Conservation (phyloP, 1,140 invertebrate species). For the Cotesia glomerata region DNA sequence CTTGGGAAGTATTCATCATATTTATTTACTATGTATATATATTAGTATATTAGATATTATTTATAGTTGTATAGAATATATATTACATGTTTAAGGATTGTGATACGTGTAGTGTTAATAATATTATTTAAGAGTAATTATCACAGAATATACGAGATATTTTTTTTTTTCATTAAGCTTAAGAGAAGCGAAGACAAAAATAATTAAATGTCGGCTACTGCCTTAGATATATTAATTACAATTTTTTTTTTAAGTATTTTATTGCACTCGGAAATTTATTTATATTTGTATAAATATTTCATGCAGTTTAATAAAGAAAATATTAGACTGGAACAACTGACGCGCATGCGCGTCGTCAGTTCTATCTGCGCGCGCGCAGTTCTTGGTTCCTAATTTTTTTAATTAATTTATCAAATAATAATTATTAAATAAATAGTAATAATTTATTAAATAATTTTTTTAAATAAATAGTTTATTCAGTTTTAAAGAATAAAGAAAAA, state of each 20-base stretch:
- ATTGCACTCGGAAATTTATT: too few species aligned
- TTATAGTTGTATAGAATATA: not conserved
- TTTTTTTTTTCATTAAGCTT: slow-evolving; percentile 51
- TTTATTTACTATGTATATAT: slow-evolving; percentile 5
- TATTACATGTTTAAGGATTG: slow-evolving; percentile 30
- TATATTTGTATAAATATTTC: too few species aligned
- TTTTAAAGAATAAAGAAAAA: too few species aligned
- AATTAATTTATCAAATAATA: too few species aligned
- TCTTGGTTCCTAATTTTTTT: too few species aligned
- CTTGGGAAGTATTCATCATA: not conserved
- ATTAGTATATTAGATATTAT: slow-evolving; percentile 18
- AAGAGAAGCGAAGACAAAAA: slow-evolving; percentile 49
- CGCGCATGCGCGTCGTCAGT: too few species aligned
- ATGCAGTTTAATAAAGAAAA: too few species aligned
- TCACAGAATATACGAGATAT: slow-evolving; percentile 63
- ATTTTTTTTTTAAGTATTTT: slow-evolving; percentile 35
- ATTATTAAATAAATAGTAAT: too few species aligned
- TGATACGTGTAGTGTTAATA: slow-evolving; percentile 33
- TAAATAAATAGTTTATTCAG: too few species aligned
- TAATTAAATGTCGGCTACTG: not conserved
- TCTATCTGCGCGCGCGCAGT: too few species aligned
- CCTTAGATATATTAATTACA: slow-evolving; percentile 30
- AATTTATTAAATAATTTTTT: too few species aligned
- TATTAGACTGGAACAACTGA: too few species aligned
- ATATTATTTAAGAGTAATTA: slow-evolving; percentile 54